phyloP scores from a whole-genome alignment of 2,113 vertebrate species.

The Lethenteron camtschaticum region DNA sequence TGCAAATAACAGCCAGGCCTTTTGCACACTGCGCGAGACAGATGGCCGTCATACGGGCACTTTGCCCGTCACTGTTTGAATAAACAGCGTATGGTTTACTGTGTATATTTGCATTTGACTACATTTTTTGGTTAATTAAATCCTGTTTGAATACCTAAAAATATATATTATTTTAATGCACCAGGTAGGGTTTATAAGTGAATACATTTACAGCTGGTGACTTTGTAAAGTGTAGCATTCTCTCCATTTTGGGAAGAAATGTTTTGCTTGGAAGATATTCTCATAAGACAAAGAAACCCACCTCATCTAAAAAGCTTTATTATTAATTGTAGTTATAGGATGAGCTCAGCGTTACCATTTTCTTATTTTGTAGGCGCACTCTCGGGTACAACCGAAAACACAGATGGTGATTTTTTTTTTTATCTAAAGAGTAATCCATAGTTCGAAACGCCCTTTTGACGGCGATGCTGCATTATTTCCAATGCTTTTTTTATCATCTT shows the following conservation, averaged over 20 bases:
- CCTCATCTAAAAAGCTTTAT: neutral
- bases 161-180: neutral
- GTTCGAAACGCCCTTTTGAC: too few relatives aligned
- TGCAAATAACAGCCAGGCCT: too few relatives aligned
- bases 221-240: neutral
- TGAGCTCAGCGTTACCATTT: neutral
- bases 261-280: neutral
- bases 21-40: too few relatives aligned
- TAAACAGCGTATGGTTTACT: too few relatives aligned
- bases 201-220: neutral
- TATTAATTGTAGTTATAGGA: neutral
- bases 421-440: neutral
- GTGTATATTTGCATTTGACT: neutral
- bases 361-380: neutral
- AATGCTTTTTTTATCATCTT: too few relatives aligned
- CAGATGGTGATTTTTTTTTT: neutral
- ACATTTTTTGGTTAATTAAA: neutral
- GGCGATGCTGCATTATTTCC: too few relatives aligned
- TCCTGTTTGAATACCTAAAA: neutral
- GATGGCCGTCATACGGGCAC: too few relatives aligned
- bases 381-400: neutral
- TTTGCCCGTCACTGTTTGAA: too few relatives aligned
- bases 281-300: neutral
- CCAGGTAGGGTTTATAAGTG: neutral
- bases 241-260: neutral